A percentile compares a stretch with the other conserved stretches of the same genome.
phyloP scores from a whole-genome alignment of 2,888 invertebrate species.

The Noctua pronuba region DNA sequence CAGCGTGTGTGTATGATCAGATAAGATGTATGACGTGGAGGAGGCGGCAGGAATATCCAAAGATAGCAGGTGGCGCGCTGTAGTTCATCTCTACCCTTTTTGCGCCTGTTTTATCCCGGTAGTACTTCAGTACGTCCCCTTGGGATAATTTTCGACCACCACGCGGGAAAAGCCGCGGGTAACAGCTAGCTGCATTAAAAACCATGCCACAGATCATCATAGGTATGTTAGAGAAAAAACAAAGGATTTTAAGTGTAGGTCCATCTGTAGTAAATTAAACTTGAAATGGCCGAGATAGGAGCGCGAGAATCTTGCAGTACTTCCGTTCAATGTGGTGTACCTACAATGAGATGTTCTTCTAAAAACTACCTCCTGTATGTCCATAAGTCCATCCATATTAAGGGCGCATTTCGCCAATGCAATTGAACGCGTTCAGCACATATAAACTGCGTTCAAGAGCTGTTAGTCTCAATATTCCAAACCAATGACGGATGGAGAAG shows the following conservation, averaged over 20 bases:
- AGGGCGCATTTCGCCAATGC: not conserved
- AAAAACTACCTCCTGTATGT: not conserved
- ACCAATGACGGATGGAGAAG: not conserved
- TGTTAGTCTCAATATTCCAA: not conserved
- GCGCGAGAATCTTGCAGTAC: not conserved
- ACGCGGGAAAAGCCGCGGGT: not conserved
- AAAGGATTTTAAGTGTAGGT: not conserved
- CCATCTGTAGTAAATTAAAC: not conserved
- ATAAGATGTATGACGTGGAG: not conserved
- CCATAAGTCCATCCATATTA: not conserved
- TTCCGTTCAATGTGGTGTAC: not conserved
- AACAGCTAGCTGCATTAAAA: not conserved
- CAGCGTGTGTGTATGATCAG: not conserved
- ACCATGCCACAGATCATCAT: not conserved
- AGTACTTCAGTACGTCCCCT: not conserved
- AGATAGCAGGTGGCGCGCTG: not conserved
- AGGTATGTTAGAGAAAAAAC: not conserved
- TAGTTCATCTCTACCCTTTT: not conserved
- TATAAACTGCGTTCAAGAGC: not conserved
- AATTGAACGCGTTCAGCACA: constrained; percentile 11
- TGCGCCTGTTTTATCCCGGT: not conserved
- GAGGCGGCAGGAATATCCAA: not conserved
- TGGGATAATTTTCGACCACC: not conserved
- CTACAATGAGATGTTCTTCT: constrained; percentile 41
- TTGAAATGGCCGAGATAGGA: not conserved